These are phyloP conservation scores for Opisthograptis luteolata DNA, from an alignment of 2,888 invertebrate genomes.

Conservation along the genomic window DNA sequence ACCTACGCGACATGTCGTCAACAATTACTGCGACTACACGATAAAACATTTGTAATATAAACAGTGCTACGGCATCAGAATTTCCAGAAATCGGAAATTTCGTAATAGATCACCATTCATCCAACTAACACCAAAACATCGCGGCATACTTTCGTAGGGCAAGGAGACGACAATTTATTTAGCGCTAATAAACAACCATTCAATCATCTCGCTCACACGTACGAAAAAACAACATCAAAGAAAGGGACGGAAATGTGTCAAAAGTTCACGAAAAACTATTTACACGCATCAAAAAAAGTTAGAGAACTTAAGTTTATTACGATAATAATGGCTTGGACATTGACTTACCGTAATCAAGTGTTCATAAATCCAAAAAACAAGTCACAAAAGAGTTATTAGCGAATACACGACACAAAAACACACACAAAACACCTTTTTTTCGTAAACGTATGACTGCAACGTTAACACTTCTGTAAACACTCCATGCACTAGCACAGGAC, in stretches of 20 bases:
- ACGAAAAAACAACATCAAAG: constrained; percentile 42
- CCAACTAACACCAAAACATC: constrained; percentile 63
- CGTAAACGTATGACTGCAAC: constrained; percentile 53
- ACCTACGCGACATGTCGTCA: constrained; percentile 39
- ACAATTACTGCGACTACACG: constrained; percentile 13
- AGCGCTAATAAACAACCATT: constrained; percentile 49
- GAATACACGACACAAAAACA: constrained; percentile 80
- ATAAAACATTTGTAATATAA: neutral
- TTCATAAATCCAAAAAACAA: constrained; percentile 80
- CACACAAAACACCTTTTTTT: constrained; percentile 64
- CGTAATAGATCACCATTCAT: constrained; percentile 63
- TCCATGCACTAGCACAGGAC: constrained; percentile 65
- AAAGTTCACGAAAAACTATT: constrained; percentile 70
- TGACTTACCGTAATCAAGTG: constrained; percentile 74
- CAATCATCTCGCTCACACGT: constrained; percentile 60
- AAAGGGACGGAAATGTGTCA: constrained; percentile 65
- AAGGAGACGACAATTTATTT: constrained; percentile 60
- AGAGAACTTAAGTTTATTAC: constrained; percentile 38
- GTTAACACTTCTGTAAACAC: constrained; percentile 59
- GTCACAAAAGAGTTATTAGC: constrained; percentile 62
- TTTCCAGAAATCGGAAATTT: constrained; percentile 57
- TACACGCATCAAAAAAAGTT: constrained; percentile 56
- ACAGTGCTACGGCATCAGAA: constrained; percentile 1
- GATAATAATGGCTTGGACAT: constrained; percentile 22
- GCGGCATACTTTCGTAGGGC: constrained; percentile 73